Conservation (phyloP, 1,140 invertebrate species). For the Bombyx mandarina region DNA sequence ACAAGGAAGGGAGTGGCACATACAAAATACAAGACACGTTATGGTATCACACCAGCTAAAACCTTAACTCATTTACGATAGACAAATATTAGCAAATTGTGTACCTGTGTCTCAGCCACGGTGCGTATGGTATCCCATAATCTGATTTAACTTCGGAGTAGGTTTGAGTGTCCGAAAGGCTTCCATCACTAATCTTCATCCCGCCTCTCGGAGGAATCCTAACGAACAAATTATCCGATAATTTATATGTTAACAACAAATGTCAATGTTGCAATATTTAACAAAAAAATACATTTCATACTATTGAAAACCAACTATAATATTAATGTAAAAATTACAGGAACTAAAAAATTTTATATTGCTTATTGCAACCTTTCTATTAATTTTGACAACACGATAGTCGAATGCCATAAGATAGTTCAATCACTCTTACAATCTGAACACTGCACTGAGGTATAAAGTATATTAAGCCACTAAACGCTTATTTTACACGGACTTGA, state of each 20-base stretch:
- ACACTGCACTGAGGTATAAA: too few species aligned
- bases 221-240: conserved; percentile 15
- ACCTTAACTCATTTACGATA: conserved; percentile 17
- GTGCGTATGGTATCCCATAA: conserved; percentile 77
- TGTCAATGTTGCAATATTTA: not conserved
- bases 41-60: too few species aligned
- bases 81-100: conserved; percentile 13
- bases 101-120: conserved; percentile 79
- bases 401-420: not conserved
- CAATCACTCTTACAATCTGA: not conserved
- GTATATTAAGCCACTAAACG: too few species aligned
- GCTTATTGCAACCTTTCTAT: not conserved
- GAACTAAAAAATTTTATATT: too few species aligned
- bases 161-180: conserved; percentile 83
- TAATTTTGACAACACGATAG: not conserved
- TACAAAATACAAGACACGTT: too few species aligned
- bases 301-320: too few species aligned
- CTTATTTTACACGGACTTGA: conserved; percentile 14
- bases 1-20: too few species aligned
- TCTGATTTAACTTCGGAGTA: conserved; percentile 77
- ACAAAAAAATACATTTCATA: not conserved
- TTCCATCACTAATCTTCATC: conserved; percentile 80
- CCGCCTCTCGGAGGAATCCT: conserved; percentile 71
- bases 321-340: too few species aligned
- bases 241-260: not conserved